Percentiles rank a stretch among this genome's conserved stretches.
Conservation (phyloP, 2,113 vertebrate species). For the Toxostoma redivivum region DNA sequence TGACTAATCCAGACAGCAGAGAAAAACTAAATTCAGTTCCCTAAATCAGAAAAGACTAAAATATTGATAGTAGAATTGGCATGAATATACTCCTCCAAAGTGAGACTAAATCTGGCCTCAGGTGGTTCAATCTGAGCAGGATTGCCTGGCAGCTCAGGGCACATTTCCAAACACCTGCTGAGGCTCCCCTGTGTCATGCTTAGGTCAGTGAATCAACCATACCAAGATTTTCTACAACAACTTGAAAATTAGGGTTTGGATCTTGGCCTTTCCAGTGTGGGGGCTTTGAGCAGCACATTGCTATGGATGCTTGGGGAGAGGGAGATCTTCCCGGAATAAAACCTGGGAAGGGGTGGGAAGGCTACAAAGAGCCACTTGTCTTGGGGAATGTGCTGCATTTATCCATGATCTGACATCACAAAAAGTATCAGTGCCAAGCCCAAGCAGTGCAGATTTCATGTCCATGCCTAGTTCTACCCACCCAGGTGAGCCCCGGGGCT, state of each 20-base stretch:
- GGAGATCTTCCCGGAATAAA: background rate
- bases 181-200: background rate
- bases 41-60: background rate
- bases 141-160: background rate
- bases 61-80: background rate
- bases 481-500: background rate
- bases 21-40: background rate
- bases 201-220: background rate
- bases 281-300: background rate
- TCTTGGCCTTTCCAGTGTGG: background rate
- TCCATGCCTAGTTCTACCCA: background rate
- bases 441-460: background rate
- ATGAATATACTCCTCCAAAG: background rate
- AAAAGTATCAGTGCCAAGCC: background rate
- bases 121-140: background rate
- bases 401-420: background rate
- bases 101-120: background rate
- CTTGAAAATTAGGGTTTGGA: background rate
- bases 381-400: background rate
- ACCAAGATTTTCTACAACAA: background rate
- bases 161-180: background rate
- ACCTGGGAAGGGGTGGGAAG: background rate
- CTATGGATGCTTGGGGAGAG: background rate
- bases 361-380: background rate
- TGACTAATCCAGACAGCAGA: background rate